A percentile compares a stretch with the other conserved stretches of the same genome.
Evolutionary conservation across 2,797 vertebrate genomes (phyloP).

Genomic region (Austrolebias charrua): DNA sequence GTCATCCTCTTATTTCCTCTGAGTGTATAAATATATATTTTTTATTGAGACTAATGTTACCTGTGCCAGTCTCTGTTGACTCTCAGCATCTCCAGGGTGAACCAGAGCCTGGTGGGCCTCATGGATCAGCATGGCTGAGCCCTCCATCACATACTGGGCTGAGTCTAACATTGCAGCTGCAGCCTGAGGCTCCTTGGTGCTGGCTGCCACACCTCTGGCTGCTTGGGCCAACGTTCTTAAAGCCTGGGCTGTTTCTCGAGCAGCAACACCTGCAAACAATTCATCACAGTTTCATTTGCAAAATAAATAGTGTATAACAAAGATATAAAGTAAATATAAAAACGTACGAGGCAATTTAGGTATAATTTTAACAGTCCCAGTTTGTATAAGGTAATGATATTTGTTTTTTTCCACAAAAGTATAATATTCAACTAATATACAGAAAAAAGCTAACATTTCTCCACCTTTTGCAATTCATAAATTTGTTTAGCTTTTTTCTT

Average conservation of each 20-base stretch:
- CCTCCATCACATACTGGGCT: conserved; percentile 96
- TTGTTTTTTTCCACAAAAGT: too few species aligned
- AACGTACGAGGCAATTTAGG: neutral
- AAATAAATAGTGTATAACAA: neutral
- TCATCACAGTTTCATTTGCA: neutral
- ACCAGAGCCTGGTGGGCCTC: conserved; percentile 96
- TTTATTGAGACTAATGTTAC: conserved; percentile 67
- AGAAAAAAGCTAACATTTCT: neutral
- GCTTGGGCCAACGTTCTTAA: conserved; percentile 94
- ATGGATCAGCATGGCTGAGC: conserved; percentile 95
- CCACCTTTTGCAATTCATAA: conserved; percentile 24
- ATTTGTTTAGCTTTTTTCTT: conserved; percentile 6
- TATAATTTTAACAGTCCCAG: neutral
- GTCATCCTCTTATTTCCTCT: conserved; percentile 13
- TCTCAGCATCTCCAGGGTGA: conserved; percentile 93
- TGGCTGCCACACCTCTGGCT: conserved; percentile 94
- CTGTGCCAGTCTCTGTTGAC: conserved; percentile 97
- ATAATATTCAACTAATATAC: conserved; percentile 1
- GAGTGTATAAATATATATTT: neutral
- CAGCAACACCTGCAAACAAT: conserved; percentile 86
- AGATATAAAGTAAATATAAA: neutral
- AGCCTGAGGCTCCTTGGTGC: conserved; percentile 88
- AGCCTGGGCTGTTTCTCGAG: conserved; percentile 95
- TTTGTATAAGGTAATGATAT: too few species aligned
- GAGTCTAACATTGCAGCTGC: conserved; percentile 95